phyloP scores from a whole-genome alignment of 2,888 invertebrate genomes.

The Nomada ruficornis region DNA sequence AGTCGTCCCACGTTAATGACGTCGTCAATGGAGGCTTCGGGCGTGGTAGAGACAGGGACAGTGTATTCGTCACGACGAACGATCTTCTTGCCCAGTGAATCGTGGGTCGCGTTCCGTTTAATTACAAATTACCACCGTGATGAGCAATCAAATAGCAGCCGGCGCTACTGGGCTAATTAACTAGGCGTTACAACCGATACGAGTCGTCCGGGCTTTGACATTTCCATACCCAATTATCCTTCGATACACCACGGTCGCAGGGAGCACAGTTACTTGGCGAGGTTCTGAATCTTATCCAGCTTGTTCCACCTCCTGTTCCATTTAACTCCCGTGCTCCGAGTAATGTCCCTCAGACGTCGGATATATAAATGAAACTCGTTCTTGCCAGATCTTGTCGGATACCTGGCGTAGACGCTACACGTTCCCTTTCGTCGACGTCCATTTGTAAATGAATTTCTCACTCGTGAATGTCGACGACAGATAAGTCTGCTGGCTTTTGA shows the following conservation, averaged over 20 bases:
- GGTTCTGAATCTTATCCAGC: slow-evolving; percentile 3
- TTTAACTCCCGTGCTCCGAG: not conserved
- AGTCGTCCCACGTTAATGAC: slow-evolving; percentile 35
- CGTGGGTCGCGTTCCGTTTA: slow-evolving; percentile 39
- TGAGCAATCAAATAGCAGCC: slow-evolving; percentile 55
- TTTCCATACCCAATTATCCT: slow-evolving; percentile 49
- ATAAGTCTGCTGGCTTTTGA: not conserved
- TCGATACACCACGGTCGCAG: not conserved
- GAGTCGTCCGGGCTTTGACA: slow-evolving; percentile 48
- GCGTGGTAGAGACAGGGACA: not conserved
- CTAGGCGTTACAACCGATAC: slow-evolving; percentile 46
- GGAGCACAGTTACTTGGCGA: not conserved
- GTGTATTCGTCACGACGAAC: slow-evolving; percentile 19
- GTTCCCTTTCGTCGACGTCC: slow-evolving; percentile 25
- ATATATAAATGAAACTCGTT: slow-evolving; percentile 40
- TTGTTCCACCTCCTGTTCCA: not conserved
- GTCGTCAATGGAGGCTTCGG: slow-evolving; percentile 6
- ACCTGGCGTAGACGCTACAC: not conserved
- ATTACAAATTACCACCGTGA: slow-evolving; percentile 53
- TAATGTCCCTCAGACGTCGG: slow-evolving; percentile 32
- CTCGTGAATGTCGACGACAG: slow-evolving; percentile 6
- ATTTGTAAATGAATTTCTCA: slow-evolving; percentile 51
- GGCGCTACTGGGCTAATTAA: slow-evolving; percentile 47
- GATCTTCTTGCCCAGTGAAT: slow-evolving; percentile 34
- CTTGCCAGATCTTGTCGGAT: slow-evolving; percentile 28